Evolutionary conservation across 1,140 invertebrate genomes (phyloP).

Genomic region (Hetaerina americana): DNA sequence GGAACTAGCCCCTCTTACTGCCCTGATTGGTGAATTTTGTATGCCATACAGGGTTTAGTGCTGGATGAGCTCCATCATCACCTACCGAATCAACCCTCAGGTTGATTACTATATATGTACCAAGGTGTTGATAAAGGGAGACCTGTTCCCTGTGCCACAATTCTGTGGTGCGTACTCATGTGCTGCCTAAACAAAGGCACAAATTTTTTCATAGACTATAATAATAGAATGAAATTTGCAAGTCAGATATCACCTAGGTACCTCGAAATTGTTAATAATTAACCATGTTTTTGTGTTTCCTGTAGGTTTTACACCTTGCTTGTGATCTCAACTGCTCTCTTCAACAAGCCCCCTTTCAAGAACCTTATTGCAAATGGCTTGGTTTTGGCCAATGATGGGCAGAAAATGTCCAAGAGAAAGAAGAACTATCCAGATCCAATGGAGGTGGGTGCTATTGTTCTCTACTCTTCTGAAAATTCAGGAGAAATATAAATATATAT

Average conservation of each 20-base stretch:
- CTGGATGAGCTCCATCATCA: too few relatives aligned
- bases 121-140: background rate
- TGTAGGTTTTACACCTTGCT: constrained; percentile 89
- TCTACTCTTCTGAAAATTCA: constrained; percentile 4
- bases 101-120: too few relatives aligned
- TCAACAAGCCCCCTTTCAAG: constrained; percentile 93
- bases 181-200: background rate
- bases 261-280: background rate
- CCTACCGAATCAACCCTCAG: too few relatives aligned
- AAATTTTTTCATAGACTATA: too few relatives aligned
- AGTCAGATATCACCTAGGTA: too few relatives aligned
- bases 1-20: too few relatives aligned
- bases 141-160: background rate
- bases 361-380: constrained; percentile 95
- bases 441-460: constrained; percentile 33
- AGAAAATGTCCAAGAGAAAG: constrained; percentile 99
- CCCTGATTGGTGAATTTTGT: too few relatives aligned
- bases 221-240: too few relatives aligned
- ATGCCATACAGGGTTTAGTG: too few relatives aligned
- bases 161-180: background rate
- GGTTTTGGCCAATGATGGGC: constrained; percentile 88
- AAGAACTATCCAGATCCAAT: constrained; percentile 98
- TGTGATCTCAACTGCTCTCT: constrained; percentile 92
- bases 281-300: constrained; percentile 11
- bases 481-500: too few relatives aligned